Evolutionary conservation across 1,140 invertebrate species (phyloP), one percentile per base, ranked within the genome.

Genomic region (Schlechtendalia chinensis): DNA sequence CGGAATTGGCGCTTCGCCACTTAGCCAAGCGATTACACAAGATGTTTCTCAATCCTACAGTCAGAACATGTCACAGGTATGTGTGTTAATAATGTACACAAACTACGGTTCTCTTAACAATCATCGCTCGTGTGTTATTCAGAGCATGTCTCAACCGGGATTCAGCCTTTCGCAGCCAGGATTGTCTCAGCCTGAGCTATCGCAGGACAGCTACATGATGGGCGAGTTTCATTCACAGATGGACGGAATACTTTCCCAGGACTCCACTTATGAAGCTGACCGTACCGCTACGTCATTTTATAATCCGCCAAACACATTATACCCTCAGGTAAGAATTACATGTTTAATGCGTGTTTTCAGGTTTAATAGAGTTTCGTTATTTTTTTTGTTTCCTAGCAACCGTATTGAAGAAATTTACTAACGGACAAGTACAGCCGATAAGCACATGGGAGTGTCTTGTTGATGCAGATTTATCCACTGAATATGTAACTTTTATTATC

Each of bases 181-280:
- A 19, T 59, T 82, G 54, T 92, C 91, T 29, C 93, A 94, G 85
- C 90, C 92, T 0, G 93, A 94, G 84, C 87, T 94, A 47, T 94
- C 92, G 63, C 93, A 97, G 88, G 96, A 98, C 86, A 94, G 92
- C 39, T 93, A 93, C 84, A 89, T 93, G 58, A 90, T 90, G 81
- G 93, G 93, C 82, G 95, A 96, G 82, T 94, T 95, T 85, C 94
- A 95, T 84, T 97, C 95, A 45, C 96, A 97, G 86, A 94, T 95
- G 88, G 96, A 98, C 85, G 95, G 94, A 61, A 89, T 98, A 81
- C 87, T 98, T 82, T 98, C 96, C 6, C 96, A 98, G 87, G 96
- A 98, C 87, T 96, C 94, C 12, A 95, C 93, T 82, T 97, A 96
- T 87, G 94, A 96, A 87, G 93, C 91, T 67, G 92, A 93, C 83